These are phyloP conservation scores for Phymorhynchus buccinoides DNA, from an alignment of 1,140 invertebrate genomes.

Conservation along the genomic window DNA sequence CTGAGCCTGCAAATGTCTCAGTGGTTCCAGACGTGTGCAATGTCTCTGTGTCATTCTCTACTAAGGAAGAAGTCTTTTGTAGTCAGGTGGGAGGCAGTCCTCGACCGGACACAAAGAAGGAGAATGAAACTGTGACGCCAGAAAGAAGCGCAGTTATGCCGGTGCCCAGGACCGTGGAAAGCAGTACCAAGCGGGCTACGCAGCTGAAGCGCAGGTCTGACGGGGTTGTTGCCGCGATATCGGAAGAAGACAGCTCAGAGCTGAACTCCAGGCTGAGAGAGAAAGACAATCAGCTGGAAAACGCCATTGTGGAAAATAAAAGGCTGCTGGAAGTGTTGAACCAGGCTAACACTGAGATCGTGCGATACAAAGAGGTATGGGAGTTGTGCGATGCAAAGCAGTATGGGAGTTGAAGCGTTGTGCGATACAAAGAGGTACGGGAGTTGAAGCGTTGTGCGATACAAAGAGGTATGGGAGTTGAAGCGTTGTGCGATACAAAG, in stretches of 20 bases:
- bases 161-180: not conserved
- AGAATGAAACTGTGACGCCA: not conserved
- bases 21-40: not conserved
- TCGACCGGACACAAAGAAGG: not conserved
- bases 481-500: too few relatives aligned
- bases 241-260: not conserved
- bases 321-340: slow-evolving; percentile 27
- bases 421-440: too few relatives aligned
- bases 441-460: too few relatives aligned
- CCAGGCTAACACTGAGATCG: slow-evolving; percentile 29
- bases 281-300: not conserved
- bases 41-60: not conserved
- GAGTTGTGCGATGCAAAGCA: not conserved
- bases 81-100: not conserved
- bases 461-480: too few relatives aligned
- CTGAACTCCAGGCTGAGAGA: not conserved
- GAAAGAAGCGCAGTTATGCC: not conserved
- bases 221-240: too few relatives aligned
- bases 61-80: not conserved
- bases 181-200: not conserved
- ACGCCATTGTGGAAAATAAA: not conserved
- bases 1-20: not conserved
- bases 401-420: too few relatives aligned
- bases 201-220: not conserved
- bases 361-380: slow-evolving; percentile 32